Base-by-base conservation (phyloP, 2,888 invertebrate species). In the Phasia obesa region DNA sequence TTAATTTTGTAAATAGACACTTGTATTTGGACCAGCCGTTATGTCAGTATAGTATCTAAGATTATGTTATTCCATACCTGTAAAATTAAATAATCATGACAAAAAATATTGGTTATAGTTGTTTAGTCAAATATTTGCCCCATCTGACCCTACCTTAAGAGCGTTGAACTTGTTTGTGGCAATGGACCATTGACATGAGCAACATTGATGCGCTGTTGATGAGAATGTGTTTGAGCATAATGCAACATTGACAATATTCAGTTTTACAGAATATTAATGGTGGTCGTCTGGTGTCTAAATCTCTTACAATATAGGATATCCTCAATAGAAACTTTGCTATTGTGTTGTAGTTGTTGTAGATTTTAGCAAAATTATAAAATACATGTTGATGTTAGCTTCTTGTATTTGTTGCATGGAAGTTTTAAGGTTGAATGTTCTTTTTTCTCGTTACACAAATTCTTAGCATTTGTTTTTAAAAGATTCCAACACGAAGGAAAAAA, bases 161-260 rank as follows among this genome's bases (percentile, higher is more conserved):
- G 67, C 81, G 71, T 76, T 81, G 81, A 81, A 81, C 81, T 73
- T 71, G 67, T 78, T 38, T 4, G 23, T 21, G 7, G 47, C 55
- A 35, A 38, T 13, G 44, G 64, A 55, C 21, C 53, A 55, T 55
- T 44, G 53, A 27, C 44, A 47, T 53, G 42, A 53, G 19, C 19
- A 17, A 44, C 53, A 73, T 62, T 53, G 53, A 62, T 53, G 60
- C n/a, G 15, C 42, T 31, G 49, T 15, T 60, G 53, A 31, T 31
- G 65, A 31, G 11, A 49, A 65, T 65, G 31, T 47, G 21, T 44
- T 27, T 51, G 69, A 59, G 15, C 19, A 64, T 73, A 65, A 73
- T 73, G 49, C 57, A 62, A 74, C 74, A 74, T 69, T 69, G 80
- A 57, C 67, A 73, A 47, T 17, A 69, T 62, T 74, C 74, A 62